Evolutionary conservation across 2,797 vertebrate species (phyloP).

Genomic region (Sebastes cheni): DNA sequence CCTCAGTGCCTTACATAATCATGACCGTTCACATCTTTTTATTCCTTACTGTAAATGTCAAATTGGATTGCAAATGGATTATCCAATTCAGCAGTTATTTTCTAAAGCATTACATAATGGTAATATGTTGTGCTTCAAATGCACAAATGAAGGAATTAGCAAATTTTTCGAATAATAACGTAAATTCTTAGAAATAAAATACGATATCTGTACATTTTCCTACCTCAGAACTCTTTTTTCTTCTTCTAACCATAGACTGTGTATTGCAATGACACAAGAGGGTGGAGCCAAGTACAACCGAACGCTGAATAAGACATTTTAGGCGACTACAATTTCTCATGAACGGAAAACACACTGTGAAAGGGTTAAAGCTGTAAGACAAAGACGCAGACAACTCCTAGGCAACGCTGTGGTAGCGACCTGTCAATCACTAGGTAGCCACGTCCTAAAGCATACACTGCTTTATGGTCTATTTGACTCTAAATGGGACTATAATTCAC

Average conservation of each 20-base stretch:
- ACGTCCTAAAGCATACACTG: too few species aligned
- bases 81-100: slow-evolving; percentile 35
- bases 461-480: too few species aligned
- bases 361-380: too few species aligned
- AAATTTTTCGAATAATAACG: background rate
- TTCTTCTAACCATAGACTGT: too few species aligned
- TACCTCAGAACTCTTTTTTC: background rate
- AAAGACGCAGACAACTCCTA: too few species aligned
- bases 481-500: too few species aligned
- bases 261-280: too few species aligned
- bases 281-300: too few species aligned
- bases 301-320: rapidly evolving
- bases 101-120: slow-evolving; percentile 21
- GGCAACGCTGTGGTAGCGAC: too few species aligned
- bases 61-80: slow-evolving; percentile 32
- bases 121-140: background rate
- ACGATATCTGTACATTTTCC: background rate
- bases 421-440: too few species aligned
- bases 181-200: background rate
- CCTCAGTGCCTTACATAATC: slow-evolving; percentile 14
- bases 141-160: slow-evolving; percentile 8
- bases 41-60: slow-evolving; percentile 24
- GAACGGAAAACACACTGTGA: too few species aligned
- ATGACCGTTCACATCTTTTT: slow-evolving; percentile 28
- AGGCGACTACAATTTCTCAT: too few species aligned